A percentile compares a stretch with the other conserved stretches of the same genome.
phyloP scores from a whole-genome alignment of 2,113 vertebrate genomes.

The Hippolais icterina region DNA sequence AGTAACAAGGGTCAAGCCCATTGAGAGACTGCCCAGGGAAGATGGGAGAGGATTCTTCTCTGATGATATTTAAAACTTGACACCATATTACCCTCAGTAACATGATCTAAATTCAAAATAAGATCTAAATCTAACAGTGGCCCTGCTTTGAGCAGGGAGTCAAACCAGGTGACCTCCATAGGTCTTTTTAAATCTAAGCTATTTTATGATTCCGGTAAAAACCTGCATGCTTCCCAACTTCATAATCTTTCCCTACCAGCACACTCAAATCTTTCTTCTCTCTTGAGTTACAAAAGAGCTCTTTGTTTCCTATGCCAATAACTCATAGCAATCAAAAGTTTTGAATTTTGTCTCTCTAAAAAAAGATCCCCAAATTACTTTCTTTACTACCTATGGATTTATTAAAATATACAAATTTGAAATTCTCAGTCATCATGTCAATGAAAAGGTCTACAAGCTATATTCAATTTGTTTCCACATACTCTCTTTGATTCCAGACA shows the following conservation, averaged over 20 bases:
- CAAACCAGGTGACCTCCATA: not conserved
- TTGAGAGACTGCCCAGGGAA: not conserved
- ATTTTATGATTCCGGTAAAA: not conserved
- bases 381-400: not conserved
- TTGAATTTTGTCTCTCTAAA: not conserved
- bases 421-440: not conserved
- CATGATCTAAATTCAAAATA: not conserved
- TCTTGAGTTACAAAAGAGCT: not conserved
- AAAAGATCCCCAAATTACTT: not conserved
- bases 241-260: not conserved
- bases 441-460: not conserved
- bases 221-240: not conserved
- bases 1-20: not conserved
- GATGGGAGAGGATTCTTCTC: not conserved
- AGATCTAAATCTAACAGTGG: not conserved
- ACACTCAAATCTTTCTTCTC: not conserved
- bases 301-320: not conserved
- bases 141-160: not conserved
- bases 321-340: not conserved
- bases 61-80: not conserved
- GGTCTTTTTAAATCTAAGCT: not conserved
- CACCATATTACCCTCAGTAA: not conserved
- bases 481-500: conserved; percentile 1
- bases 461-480: not conserved
- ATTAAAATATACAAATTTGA: not conserved